These are phyloP conservation scores for Melangyna quadrimaculata DNA, from an alignment of 2,888 invertebrate genomes.

Conservation along the genomic window DNA sequence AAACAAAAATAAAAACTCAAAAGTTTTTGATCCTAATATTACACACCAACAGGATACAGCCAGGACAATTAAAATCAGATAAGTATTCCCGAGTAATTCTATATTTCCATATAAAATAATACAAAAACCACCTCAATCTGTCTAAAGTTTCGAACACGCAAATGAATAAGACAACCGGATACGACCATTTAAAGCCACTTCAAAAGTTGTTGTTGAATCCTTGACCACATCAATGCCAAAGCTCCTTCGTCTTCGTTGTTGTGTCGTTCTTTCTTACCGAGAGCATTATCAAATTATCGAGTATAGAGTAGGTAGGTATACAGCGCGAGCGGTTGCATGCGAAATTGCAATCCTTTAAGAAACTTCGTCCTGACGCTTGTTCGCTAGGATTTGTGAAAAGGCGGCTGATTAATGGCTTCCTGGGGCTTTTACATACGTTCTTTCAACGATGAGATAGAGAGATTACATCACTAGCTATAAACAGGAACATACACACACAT, in stretches of 20 bases:
- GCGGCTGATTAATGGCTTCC: constrained; percentile 71
- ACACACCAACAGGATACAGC: background rate
- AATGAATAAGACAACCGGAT: constrained; percentile 71
- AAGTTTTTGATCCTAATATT: background rate
- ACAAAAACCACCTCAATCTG: constrained; percentile 60
- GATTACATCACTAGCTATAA: constrained; percentile 20
- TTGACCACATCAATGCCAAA: constrained; percentile 70
- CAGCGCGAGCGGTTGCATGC: constrained; percentile 62
- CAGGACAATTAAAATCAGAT: background rate
- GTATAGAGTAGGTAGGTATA: too few species aligned
- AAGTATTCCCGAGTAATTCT: background rate
- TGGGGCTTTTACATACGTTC: constrained; percentile 49
- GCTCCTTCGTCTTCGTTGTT: constrained; percentile 3
- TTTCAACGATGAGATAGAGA: constrained; percentile 26
- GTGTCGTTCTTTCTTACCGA: constrained; percentile 5
- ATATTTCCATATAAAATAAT: background rate
- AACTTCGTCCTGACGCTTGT: constrained; percentile 65
- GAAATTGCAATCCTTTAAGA: constrained; percentile 65
- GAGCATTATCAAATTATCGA: constrained; percentile 65
- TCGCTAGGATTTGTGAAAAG: constrained; percentile 69
- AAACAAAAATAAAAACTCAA: too few species aligned
- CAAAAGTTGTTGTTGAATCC: constrained; percentile 34
- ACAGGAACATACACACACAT: background rate
- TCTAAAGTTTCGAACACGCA: constrained; percentile 64
- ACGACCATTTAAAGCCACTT: constrained; percentile 69